Percentiles rank a stretch among this genome's conserved stretches.
Conservation (phyloP, 2,888 invertebrate species). For the Luperina testacea region DNA sequence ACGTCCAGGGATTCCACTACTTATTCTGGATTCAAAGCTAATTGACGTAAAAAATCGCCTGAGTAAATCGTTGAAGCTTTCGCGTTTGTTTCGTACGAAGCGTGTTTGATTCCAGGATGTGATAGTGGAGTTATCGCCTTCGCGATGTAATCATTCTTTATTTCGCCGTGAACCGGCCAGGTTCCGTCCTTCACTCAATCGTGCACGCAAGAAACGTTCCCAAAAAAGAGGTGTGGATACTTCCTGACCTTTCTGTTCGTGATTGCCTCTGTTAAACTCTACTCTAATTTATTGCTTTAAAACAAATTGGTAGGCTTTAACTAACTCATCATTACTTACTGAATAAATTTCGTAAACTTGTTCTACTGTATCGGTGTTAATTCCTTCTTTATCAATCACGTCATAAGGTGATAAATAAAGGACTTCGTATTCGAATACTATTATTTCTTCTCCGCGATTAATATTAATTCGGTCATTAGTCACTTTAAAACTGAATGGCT, state of each 20-base stretch:
- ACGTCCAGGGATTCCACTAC: constrained; percentile 48
- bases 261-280: constrained; percentile 44
- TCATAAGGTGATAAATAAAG: constrained; percentile 25
- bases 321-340: constrained; percentile 10
- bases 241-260: constrained; percentile 52
- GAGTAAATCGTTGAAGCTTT: constrained; percentile 77
- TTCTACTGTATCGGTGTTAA: neutral
- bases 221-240: constrained; percentile 55
- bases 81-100: constrained; percentile 71
- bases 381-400: constrained; percentile 11
- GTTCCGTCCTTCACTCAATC: constrained; percentile 65
- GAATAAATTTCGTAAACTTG: constrained; percentile 11
- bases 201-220: constrained; percentile 61
- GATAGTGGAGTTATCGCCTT: constrained; percentile 73
- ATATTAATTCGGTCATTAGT: constrained; percentile 56
- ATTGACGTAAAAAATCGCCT: constrained; percentile 77
- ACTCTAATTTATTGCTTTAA: constrained; percentile 34
- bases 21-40: constrained; percentile 73
- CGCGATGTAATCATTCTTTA: constrained; percentile 68
- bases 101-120: constrained; percentile 74
- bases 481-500: constrained; percentile 39
- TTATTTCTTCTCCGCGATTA: constrained; percentile 16
- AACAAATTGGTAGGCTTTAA: constrained; percentile 16
- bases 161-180: constrained; percentile 62
- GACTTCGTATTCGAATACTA: constrained; percentile 28